Conservation (phyloP, 2,113 vertebrate species). For the Chaetodon trifascialis region DNA sequence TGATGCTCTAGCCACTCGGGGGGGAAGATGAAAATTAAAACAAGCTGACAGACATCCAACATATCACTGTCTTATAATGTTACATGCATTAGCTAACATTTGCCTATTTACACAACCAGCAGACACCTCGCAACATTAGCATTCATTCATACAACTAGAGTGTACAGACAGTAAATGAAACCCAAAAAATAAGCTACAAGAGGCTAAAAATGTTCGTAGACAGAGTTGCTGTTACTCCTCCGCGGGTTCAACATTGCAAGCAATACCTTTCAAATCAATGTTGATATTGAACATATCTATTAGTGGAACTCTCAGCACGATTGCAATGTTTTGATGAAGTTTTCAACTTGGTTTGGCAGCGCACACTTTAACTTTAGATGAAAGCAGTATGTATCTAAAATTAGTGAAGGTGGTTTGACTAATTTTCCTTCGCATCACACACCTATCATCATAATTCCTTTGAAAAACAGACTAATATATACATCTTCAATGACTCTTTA, state of each 20-base stretch:
- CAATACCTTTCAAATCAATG: not conserved
- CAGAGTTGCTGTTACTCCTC: no score
- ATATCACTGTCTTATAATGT: not conserved
- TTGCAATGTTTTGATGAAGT: not conserved
- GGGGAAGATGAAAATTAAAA: not conserved
- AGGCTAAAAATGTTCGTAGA: not conserved
- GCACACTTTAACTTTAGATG: not conserved
- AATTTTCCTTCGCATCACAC: not conserved
- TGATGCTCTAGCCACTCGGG: not conserved
- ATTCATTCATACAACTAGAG: not conserved
- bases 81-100: not conserved
- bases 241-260: not conserved
- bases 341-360: not conserved
- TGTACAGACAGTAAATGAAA: not conserved
- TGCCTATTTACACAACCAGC: not conserved
- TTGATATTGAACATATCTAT: not conserved
- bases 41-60: constrained; percentile 6
- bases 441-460: not conserved
- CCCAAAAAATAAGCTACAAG: not conserved
- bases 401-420: not conserved
- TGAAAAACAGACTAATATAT: not conserved
- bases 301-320: not conserved
- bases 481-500: not conserved
- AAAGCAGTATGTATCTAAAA: not conserved
- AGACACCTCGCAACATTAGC: not conserved